Base-by-base conservation (phyloP, 2,888 invertebrate genomes). In the Eurytoma californica region DNA sequence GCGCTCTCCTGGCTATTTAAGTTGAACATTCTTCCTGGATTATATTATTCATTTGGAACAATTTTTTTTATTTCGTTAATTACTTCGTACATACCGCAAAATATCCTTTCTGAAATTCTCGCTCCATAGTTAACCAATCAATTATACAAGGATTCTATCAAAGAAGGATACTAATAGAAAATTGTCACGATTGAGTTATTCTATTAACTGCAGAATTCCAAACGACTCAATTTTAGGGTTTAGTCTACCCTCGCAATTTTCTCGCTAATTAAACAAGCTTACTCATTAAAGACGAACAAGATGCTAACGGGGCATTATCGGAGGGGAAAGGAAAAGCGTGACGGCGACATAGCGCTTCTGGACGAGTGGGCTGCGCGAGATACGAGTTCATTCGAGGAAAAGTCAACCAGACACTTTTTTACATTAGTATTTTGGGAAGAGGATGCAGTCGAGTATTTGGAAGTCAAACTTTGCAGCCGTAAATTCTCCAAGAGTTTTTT, bases 251-350 rank as follows among this genome's bases (percentile, higher is more conserved):
- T 39, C 60, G 57, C 53, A 68, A 74, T 74, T 79, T 69, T 68
- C 28, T 65, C 24, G 74, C 65, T 74, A 79, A 79, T 79, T 79
- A 74, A 79, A 69, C 79, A 16, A 5, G 58, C 13, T 12, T 16
- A 61, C 74, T 79, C 73, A 65, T 79, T 79, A 74, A 65, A 61
- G 24, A 3, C 61, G 72, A 74, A 74, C 79, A 79, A 69, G 79
- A 74, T 58, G 74, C 57, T 78, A 78, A 78, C 78, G 78, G 73
- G 57, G 72, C 55, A 78, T 73, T 73, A 72, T 73, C 53, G 20
- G 79, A 79, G 67, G 70, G 81, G 80, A 77, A 65, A 77, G 55
- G 39, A 57, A 30, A 24, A 30, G 14, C 24, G 24, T 47, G 18
- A 20, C 65, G 65, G 16, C 16, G 4, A 13, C 7, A 39, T 7